Evolutionary conservation across 2,888 invertebrate species (phyloP), one percentile per base, ranked within the genome.

Genomic region (Aphidius colemani): DNA sequence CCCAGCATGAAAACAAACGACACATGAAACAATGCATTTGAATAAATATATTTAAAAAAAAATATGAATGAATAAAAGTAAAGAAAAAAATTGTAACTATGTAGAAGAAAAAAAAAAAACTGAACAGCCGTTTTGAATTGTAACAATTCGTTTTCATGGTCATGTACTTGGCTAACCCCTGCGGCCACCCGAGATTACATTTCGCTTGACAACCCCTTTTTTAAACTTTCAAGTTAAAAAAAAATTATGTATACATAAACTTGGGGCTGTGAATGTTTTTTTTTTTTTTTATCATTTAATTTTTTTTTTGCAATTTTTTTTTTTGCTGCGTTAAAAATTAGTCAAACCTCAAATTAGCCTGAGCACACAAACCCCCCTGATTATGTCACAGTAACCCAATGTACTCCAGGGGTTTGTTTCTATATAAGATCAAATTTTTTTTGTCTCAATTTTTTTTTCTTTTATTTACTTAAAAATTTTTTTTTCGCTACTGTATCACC

Each of bases 261-360:
- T 41, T 39, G 9, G 40, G 13, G 7, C 69, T 63, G 30, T 30
- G 30, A 30, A 30, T 30, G 30, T 30, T 30, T 30, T 30, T 30
- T 30, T 30, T 2, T 18, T 18, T 18, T 18, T 18, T 3, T 18
- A 18, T 18, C 3, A 30, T 30, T 30, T 30, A 64, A 66, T 67
- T 69, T 73, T 69, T 70, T 71, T 69, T 67, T 66, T 57, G 18
- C 65, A 59, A 59, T 66, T 68, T 69, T 66, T 61, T 64, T 61
- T 57, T 72, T 73, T 71, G 69, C 70, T 55, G 72, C 71, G 72
- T 75, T 72, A 67, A 67, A 74, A 78, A 79, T 79, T 75, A 77
- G 73, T 69, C 72, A 65, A 74, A 77, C 78, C 77, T 74, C 75
- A 74, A 79, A 79, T 78, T 75, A 78, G 72, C 69, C 71, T 61